These are phyloP conservation scores for Phalacrocorax aristotelis DNA, from an alignment of 2,113 vertebrate species.

Conservation along the genomic window DNA sequence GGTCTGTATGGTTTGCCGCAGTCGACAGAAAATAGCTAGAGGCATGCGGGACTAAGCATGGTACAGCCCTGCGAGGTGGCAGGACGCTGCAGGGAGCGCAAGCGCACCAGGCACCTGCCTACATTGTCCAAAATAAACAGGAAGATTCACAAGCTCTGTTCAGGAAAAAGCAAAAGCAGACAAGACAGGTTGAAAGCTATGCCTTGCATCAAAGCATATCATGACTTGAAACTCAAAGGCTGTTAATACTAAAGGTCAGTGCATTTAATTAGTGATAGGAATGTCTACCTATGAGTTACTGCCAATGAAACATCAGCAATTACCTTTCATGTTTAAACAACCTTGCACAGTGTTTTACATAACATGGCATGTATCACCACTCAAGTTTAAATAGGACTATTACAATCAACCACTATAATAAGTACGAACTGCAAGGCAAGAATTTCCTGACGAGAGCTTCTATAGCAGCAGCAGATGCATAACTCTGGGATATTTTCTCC, in stretches of 20 bases:
- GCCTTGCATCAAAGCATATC: background rate
- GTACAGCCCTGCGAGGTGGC: background rate
- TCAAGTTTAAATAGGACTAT: background rate
- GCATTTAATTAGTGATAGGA: background rate
- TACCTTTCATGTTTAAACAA: conserved; percentile 29
- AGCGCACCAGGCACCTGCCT: background rate
- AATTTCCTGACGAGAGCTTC: background rate
- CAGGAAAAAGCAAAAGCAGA: background rate
- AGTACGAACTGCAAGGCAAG: background rate
- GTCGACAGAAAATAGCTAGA: background rate
- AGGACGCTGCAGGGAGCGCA: background rate
- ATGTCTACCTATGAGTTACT: background rate
- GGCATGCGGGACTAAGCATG: background rate
- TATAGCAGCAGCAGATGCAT: background rate
- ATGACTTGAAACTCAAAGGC: background rate
- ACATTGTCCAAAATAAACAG: background rate
- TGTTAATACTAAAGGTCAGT: background rate
- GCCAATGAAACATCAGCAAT: background rate
- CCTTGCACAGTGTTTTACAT: conserved; percentile 2
- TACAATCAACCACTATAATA: background rate
- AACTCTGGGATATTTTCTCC: background rate
- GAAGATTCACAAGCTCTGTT: background rate
- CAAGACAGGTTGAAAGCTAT: background rate
- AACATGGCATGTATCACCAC: background rate
- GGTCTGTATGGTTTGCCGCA: background rate